These are phyloP conservation scores for Aegotheles bennettii DNA, from an alignment of 2,113 vertebrate species.

Conservation along the genomic window DNA sequence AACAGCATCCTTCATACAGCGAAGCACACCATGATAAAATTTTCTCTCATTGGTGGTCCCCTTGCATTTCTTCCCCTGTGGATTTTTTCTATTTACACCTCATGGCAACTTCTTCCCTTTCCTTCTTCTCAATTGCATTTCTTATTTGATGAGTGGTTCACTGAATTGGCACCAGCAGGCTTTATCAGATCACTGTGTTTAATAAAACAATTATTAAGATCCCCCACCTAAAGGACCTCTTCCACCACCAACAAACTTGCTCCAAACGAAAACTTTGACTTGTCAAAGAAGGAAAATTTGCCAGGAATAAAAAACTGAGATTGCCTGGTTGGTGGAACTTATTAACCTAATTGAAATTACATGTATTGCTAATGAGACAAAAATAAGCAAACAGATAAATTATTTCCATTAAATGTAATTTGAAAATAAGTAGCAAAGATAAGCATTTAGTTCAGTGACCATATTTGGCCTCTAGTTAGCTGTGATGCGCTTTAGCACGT, in stretches of 20 bases:
- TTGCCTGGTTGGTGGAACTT: conserved; percentile 1
- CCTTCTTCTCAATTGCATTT: background rate
- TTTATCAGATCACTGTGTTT: background rate
- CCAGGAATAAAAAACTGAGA: background rate
- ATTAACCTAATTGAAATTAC: conserved; percentile 32
- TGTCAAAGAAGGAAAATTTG: background rate
- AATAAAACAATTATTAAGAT: background rate
- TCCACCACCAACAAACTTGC: background rate
- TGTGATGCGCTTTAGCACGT: background rate
- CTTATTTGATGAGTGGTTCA: background rate
- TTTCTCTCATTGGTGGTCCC: background rate
- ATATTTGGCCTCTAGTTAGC: background rate
- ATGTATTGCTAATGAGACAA: conserved; percentile 51
- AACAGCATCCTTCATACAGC: background rate
- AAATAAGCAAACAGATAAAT: conserved; percentile 32
- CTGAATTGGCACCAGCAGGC: background rate
- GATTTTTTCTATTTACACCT: conserved; percentile 43
- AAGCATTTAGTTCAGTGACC: conserved; percentile 30
- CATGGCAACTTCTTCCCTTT: background rate
- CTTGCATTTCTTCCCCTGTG: background rate
- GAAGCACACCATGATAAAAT: background rate
- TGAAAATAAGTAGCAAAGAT: conserved; percentile 46
- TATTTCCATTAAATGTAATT: conserved; percentile 24
- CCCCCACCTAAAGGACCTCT: background rate
- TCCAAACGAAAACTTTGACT: background rate